Conservation (phyloP, 2,888 invertebrate species). For the Orchesellides sinensis region DNA sequence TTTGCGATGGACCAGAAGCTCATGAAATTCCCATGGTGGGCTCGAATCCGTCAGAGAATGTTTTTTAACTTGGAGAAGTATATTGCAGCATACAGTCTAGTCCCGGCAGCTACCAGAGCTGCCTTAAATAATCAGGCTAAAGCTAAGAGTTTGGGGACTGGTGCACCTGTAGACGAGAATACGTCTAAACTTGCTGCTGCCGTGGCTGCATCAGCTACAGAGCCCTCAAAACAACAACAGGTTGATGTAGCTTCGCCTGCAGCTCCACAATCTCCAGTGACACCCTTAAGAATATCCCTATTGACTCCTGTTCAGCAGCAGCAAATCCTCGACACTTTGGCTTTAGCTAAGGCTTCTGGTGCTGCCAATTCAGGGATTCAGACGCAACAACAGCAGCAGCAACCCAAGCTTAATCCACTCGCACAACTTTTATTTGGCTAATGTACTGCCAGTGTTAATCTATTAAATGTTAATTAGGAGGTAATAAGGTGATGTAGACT, state of each 20-base stretch:
- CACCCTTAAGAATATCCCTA: constrained; percentile 17
- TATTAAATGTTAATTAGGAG: too few species aligned
- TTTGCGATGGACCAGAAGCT: constrained; percentile 64
- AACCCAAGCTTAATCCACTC: constrained; percentile 31
- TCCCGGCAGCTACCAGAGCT: constrained; percentile 40
- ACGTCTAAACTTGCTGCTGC: constrained; percentile 38
- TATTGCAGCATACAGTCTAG: constrained; percentile 52
- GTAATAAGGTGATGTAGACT: too few species aligned
- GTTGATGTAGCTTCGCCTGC: constrained; percentile 8
- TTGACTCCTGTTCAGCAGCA: constrained; percentile 49
- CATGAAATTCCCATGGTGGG: constrained; percentile 67
- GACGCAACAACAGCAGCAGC: constrained; percentile 26
- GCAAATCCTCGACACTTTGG: constrained; percentile 38
- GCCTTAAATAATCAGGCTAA: constrained; percentile 1
- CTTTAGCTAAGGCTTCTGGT: constrained; percentile 25
- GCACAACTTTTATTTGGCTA: constrained; percentile 9
- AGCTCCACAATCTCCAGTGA: background rate
- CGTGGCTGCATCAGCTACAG: constrained; percentile 51
- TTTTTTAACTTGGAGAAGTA: constrained; percentile 64
- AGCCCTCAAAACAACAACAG: constrained; percentile 14
- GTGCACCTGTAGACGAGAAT: background rate
- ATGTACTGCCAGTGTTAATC: background rate
- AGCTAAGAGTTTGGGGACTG: background rate
- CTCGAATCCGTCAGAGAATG: constrained; percentile 57
- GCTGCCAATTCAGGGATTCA: constrained; percentile 3